Percentiles rank a stretch among this genome's conserved stretches.
phyloP scores from a whole-genome alignment of 35 echinoderm and acorn worm species.

The Acanthaster planci region DNA sequence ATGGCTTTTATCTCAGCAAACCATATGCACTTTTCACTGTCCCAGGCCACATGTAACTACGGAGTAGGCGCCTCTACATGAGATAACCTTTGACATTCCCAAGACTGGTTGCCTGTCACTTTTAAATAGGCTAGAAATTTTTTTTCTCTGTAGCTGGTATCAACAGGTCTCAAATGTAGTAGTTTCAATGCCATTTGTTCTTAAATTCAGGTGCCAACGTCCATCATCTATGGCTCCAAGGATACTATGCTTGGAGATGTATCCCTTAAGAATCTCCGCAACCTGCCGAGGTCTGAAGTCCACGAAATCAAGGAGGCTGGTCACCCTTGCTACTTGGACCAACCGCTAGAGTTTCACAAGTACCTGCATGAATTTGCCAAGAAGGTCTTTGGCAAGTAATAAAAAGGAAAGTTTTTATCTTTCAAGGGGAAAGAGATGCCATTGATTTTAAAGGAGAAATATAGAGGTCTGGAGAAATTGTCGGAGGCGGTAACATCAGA shows the following conservation, averaged over 20 bases:
- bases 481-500: too few relatives aligned
- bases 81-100: not conserved
- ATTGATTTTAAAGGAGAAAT: too few relatives aligned
- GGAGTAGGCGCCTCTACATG: not conserved
- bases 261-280: constrained; percentile 44
- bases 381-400: not conserved
- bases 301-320: constrained; percentile 68
- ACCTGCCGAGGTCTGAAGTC: constrained; percentile 58
- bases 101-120: not conserved
- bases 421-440: too few relatives aligned
- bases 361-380: constrained; percentile 31
- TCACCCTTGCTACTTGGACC: constrained; percentile 81
- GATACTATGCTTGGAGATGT: constrained; percentile 53
- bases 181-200: not conserved
- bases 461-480: too few relatives aligned
- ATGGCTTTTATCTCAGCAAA: too few relatives aligned
- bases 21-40: too few relatives aligned
- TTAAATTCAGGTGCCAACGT: constrained; percentile 68
- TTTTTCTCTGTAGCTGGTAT: not conserved
- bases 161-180: not conserved
- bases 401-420: too few relatives aligned
- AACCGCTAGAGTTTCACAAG: constrained; percentile 71
- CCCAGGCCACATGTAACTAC: too few relatives aligned
- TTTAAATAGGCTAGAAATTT: not conserved
- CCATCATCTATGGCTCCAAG: constrained; percentile 74